phyloP scores from a whole-genome alignment of 2,888 invertebrate species.

The Tetramorium bicarinatum region DNA sequence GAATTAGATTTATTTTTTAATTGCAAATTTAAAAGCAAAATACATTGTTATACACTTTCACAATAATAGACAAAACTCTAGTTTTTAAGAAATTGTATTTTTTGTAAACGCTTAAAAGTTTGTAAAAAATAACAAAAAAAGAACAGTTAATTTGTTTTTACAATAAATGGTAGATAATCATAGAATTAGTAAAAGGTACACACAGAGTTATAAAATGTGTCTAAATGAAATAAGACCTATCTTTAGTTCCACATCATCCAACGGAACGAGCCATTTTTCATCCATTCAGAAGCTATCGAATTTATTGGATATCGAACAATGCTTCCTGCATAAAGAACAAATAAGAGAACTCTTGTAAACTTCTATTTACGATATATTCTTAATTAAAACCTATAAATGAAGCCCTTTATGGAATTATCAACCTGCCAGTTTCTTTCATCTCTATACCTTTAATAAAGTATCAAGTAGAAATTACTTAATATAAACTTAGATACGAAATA shows the following conservation, averaged over 20 bases:
- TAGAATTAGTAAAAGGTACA: constrained; percentile 61
- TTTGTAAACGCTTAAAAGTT: not conserved
- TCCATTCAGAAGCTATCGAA: constrained; percentile 43
- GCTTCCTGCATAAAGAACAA: constrained; percentile 12
- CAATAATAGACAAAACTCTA: not conserved
- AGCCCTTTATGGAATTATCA: not conserved
- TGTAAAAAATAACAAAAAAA: not conserved
- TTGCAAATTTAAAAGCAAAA: not conserved
- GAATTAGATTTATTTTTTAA: not conserved
- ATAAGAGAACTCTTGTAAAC: constrained; percentile 39
- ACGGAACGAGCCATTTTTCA: constrained; percentile 23
- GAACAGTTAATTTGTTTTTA: constrained; percentile 31
- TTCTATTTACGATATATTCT: constrained; percentile 56
- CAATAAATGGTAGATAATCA: constrained; percentile 18
- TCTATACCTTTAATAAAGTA: not conserved
- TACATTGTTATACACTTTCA: not conserved
- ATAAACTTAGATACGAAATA: not conserved
- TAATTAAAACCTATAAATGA: constrained; percentile 49
- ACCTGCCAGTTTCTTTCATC: not conserved
- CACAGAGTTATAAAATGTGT: constrained; percentile 60
- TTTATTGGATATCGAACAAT: constrained; percentile 52
- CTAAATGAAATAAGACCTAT: constrained; percentile 36
- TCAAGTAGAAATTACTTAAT: not conserved
- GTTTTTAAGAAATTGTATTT: constrained; percentile 16
- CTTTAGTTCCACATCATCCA: not conserved